Evolutionary conservation across 2,888 invertebrate genomes (phyloP).

Genomic region (Petrophora chlorosata): DNA sequence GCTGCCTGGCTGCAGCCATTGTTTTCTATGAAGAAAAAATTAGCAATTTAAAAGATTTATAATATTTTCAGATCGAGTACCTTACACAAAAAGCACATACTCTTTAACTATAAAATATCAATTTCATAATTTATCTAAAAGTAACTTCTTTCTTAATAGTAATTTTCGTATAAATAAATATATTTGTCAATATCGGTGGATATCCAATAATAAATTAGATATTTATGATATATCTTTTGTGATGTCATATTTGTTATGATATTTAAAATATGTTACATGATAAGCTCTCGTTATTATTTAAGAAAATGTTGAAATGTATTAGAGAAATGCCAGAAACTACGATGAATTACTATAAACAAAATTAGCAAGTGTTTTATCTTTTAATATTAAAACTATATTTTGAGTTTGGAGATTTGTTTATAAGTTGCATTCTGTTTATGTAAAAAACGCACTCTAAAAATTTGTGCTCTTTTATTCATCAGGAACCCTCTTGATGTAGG

Average conservation of each 20-base stretch:
- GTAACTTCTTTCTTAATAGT: conserved; percentile 16
- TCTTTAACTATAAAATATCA: conserved; percentile 10
- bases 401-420: too few species aligned
- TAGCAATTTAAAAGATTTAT: background rate
- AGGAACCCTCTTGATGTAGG: too few species aligned
- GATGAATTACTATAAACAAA: too few species aligned
- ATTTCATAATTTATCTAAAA: conserved; percentile 21
- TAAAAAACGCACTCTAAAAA: too few species aligned
- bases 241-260: conserved; percentile 15
- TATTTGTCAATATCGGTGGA: conserved; percentile 39
- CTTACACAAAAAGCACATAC: conserved; percentile 11
- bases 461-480: too few species aligned
- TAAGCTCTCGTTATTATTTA: background rate
- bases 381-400: too few species aligned
- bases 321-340: too few species aligned
- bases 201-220: conserved; percentile 28
- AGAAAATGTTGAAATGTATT: background rate
- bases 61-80: conserved; percentile 11
- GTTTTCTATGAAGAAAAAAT: too few species aligned
- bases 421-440: too few species aligned
- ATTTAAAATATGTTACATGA: background rate
- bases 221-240: conserved; percentile 23
- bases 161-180: conserved; percentile 30
- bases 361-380: too few species aligned
- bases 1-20: too few species aligned